A percentile compares a stretch with the other conserved stretches of the same genome.
phyloP scores from a whole-genome alignment of 2,113 vertebrate genomes.

The Otocyon megalotis region DNA sequence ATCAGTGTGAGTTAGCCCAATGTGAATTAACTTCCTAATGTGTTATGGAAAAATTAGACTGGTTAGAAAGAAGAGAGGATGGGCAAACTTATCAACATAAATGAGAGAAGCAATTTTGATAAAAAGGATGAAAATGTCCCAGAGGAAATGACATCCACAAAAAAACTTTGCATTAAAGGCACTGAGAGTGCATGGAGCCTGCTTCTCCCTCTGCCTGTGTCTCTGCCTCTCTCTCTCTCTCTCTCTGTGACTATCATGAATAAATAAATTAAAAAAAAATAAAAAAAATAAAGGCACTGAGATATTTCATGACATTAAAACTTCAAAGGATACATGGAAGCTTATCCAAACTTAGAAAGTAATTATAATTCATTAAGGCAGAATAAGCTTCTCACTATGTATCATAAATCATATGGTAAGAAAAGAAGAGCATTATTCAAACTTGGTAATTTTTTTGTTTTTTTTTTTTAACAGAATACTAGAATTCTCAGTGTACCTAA shows the following conservation, averaged over 20 bases:
- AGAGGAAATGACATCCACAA: neutral
- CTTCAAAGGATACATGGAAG: neutral
- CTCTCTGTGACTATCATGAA: too few relatives aligned
- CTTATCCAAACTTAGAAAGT: neutral
- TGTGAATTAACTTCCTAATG: neutral
- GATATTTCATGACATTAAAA: neutral
- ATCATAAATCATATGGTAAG: neutral
- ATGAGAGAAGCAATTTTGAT: neutral
- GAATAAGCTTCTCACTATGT: neutral
- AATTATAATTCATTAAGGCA: neutral
- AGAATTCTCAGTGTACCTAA: neutral
- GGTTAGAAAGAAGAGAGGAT: neutral
- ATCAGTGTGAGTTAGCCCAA: neutral
- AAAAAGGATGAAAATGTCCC: neutral
- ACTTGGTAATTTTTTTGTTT: neutral
- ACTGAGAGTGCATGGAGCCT: too few relatives aligned
- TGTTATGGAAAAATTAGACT: neutral
- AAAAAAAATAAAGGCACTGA: too few relatives aligned
- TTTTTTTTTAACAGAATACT: neutral
- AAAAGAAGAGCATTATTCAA: neutral
- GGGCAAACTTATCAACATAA: neutral
- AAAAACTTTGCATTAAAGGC: neutral
- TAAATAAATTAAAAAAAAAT: too few relatives aligned
- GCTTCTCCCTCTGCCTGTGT: too few relatives aligned
- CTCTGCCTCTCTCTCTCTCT: too few relatives aligned